Conservation (phyloP, 2,888 invertebrate species). For the Polylopha cassiicola region DNA sequence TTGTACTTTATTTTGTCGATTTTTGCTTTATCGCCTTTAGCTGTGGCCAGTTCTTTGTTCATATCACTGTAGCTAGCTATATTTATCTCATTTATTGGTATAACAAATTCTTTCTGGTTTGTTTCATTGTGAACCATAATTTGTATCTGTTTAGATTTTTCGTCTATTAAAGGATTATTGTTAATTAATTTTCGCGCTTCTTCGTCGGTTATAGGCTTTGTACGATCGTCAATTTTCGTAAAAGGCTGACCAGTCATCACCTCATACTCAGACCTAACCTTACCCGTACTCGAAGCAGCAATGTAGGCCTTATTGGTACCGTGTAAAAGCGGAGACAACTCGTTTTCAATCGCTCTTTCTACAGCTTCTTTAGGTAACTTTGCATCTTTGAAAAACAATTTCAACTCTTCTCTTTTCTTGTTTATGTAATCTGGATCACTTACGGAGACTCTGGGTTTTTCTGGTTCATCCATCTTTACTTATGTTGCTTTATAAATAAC, state of each 20-base stretch:
- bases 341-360: slow-evolving; percentile 60
- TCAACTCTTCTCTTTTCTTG: slow-evolving; percentile 52
- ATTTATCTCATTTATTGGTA: slow-evolving; percentile 57
- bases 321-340: slow-evolving; percentile 46
- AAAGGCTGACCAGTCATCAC: slow-evolving; percentile 71
- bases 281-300: slow-evolving; percentile 50
- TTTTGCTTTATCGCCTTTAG: slow-evolving; percentile 43
- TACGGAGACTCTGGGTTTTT: slow-evolving; percentile 30
- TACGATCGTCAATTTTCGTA: slow-evolving; percentile 51
- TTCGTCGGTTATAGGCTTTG: slow-evolving; percentile 45
- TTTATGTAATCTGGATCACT: slow-evolving; percentile 42
- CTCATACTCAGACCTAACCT: slow-evolving; percentile 59
- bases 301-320: slow-evolving; percentile 48
- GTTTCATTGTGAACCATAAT: slow-evolving; percentile 42
- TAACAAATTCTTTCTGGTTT: slow-evolving; percentile 33
- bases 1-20: slow-evolving; percentile 53
- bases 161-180: slow-evolving; percentile 53
- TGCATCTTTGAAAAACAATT: slow-evolving; percentile 52
- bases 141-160: slow-evolving; percentile 67
- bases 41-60: slow-evolving; percentile 46
- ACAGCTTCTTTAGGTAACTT: slow-evolving; percentile 50
- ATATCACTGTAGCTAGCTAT: slow-evolving; percentile 45
- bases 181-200: slow-evolving; percentile 55
- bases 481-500: slow-evolving; percentile 2
- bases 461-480: slow-evolving; percentile 40